A percentile compares a stretch with the other conserved stretches of the same genome.
Conservation (phyloP, 2,113 vertebrate species). For the Cephalopholis sonnerati region DNA sequence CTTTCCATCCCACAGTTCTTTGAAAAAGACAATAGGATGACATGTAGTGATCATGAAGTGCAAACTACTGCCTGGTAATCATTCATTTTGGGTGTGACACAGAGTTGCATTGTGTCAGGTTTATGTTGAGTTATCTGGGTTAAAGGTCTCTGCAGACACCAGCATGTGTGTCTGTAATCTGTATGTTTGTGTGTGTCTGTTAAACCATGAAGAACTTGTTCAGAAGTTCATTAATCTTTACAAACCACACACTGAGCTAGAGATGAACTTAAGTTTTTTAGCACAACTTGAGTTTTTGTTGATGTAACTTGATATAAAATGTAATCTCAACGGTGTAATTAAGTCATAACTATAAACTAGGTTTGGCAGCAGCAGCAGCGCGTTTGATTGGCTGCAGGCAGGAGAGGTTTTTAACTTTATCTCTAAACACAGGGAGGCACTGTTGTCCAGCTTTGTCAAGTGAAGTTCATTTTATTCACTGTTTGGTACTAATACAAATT, state of each 20-base stretch:
- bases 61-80: not conserved
- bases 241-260: not conserved
- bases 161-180: not conserved
- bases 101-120: not conserved
- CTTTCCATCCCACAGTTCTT: too few species aligned
- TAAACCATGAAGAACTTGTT: not conserved
- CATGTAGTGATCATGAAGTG: not conserved
- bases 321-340: not conserved
- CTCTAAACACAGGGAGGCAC: not conserved
- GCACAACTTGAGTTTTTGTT: too few species aligned
- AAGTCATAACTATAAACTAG: not conserved
- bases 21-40: too few species aligned
- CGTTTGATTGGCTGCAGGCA: not conserved
- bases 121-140: not conserved
- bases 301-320: not conserved
- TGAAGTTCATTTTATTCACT: not conserved
- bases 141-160: not conserved
- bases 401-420: not conserved
- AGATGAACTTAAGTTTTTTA: too few species aligned
- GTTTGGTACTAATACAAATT: too few species aligned
- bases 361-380: not conserved
- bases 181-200: not conserved
- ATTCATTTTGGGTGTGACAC: not conserved
- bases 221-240: slow-evolving; percentile 7
- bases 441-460: not conserved